Evolutionary conservation across 2,888 invertebrate species (phyloP), one percentile per base, ranked within the genome.

Genomic region (Epinotia bilunana): DNA sequence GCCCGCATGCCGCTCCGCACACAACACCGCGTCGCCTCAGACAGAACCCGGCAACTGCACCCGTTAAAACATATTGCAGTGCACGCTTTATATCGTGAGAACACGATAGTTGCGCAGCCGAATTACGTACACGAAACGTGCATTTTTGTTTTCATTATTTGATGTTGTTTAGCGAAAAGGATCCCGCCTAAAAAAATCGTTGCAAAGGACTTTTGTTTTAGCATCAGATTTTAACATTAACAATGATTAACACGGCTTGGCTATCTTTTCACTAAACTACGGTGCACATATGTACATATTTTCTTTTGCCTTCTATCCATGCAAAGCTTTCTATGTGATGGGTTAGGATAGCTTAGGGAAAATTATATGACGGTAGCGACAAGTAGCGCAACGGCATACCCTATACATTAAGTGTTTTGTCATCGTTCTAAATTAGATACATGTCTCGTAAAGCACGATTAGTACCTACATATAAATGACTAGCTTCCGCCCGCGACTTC

Each of bases 1-100:
- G 43, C 68, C 43, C 57, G 55, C 57, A 67, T 67, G 55, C 57
- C 67, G 53, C 6, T 65, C 28, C 3, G 13, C 43, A 43, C 68
- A 58, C 68, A 58, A 43, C 68, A 43, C 43, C 33, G 57, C 57
- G 39, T 4, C 23, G 43, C 57, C 43, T 43, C 68, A 58, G 20
- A 67, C 68, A 58, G 20, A 67, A 39, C 43, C 43, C 12, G 23
- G 16, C 53, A 28, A 65, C 53, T 53, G 53, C 55, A 55, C 39
- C 13, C 13, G 12, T 16, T 20, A 12, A 28, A 46, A 28, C 18
- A 11, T 28, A 64, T 12, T 53, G n/a, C 64, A 64, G 57, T 20
- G 11, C 43, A 63, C 43, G 43, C 43, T 62, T 11, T 18, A 7
- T 46, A 20, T 18, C 63, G 43, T 2, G 20, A 63, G 12, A 43